Evolutionary conservation across 2,888 invertebrate species (phyloP).

Genomic region (Busseola fusca): DNA sequence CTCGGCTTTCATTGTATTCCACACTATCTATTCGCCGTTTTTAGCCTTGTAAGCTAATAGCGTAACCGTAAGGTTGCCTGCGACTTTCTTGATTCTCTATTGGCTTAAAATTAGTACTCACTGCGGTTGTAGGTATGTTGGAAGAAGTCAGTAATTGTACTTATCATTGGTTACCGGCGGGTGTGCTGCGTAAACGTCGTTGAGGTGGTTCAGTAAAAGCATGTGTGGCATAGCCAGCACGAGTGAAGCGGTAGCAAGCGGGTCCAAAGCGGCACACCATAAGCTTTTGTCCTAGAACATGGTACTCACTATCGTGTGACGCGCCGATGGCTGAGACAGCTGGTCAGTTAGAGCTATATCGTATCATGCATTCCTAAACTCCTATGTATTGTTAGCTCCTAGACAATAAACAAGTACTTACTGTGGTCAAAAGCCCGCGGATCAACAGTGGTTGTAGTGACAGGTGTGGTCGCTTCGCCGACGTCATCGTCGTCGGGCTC

Average conservation of each 20-base stretch:
- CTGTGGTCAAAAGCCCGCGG: conserved; percentile 83
- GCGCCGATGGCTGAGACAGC: neutral
- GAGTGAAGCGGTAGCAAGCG: conserved; percentile 33
- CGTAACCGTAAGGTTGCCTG: conserved; percentile 8
- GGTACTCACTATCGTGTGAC: conserved; percentile 36
- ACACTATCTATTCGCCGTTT: conserved; percentile 11
- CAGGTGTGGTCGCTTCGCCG: conserved; percentile 70
- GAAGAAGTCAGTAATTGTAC: neutral
- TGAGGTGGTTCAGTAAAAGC: conserved; percentile 31
- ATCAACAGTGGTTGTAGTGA: conserved; percentile 79
- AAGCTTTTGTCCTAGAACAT: conserved; percentile 30
- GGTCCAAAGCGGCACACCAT: conserved; percentile 23
- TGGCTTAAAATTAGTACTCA: conserved; percentile 42
- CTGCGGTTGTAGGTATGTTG: conserved; percentile 8
- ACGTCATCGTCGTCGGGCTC: conserved; percentile 75
- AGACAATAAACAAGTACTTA: conserved; percentile 66
- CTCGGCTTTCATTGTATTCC: conserved; percentile 27
- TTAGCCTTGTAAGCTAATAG: conserved; percentile 16
- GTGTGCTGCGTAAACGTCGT: neutral
- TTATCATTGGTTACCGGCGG: neutral
- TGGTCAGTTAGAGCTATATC: neutral
- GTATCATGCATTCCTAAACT: conserved; percentile 10
- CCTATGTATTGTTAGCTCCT: neutral
- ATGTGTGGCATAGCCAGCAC: conserved; percentile 24
- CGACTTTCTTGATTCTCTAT: conserved; percentile 12